These are phyloP conservation scores for Epirrhoe tristata DNA, from an alignment of 2,888 invertebrate genomes.

Conservation along the genomic window DNA sequence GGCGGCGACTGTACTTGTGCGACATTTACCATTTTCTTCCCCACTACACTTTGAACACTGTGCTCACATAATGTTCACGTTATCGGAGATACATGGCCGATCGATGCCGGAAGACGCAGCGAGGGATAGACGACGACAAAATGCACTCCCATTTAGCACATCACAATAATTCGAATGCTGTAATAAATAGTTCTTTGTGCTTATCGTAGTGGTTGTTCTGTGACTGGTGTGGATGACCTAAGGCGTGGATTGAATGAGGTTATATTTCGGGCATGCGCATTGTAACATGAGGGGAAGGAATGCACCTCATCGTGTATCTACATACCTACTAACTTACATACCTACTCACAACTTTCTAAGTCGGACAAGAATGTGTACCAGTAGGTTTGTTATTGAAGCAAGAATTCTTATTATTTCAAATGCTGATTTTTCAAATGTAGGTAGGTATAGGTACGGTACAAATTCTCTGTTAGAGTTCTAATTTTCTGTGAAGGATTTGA, in stretches of 20 bases:
- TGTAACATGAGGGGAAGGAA: slow-evolving; percentile 46
- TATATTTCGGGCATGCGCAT: slow-evolving; percentile 79
- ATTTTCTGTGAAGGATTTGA: too few species aligned
- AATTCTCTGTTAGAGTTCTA: too few species aligned
- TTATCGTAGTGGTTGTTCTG: slow-evolving; percentile 39
- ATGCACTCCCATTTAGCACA: slow-evolving; percentile 41
- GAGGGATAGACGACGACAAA: slow-evolving; percentile 16
- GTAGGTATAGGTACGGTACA: too few species aligned
- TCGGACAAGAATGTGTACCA: slow-evolving; percentile 6
- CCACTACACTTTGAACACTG: slow-evolving; percentile 62
- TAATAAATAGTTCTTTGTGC: slow-evolving; percentile 29
- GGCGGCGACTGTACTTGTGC: slow-evolving; percentile 78
- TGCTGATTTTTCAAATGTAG: neutral
- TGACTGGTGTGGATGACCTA: slow-evolving; percentile 66
- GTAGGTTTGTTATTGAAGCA: neutral
- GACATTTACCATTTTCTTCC: slow-evolving; percentile 81
- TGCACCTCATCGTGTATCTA: slow-evolving; percentile 35
- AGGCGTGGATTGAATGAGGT: slow-evolving; percentile 81
- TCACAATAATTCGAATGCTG: slow-evolving; percentile 13
- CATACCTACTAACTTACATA: too few species aligned
- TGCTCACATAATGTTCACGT: slow-evolving; percentile 63
- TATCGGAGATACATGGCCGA: slow-evolving; percentile 46
- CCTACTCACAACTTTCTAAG: neutral
- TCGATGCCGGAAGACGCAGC: slow-evolving; percentile 29
- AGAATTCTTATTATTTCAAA: neutral